Base-by-base conservation (phyloP, 2,888 invertebrate species). In the Entomobrya multifasciata region DNA sequence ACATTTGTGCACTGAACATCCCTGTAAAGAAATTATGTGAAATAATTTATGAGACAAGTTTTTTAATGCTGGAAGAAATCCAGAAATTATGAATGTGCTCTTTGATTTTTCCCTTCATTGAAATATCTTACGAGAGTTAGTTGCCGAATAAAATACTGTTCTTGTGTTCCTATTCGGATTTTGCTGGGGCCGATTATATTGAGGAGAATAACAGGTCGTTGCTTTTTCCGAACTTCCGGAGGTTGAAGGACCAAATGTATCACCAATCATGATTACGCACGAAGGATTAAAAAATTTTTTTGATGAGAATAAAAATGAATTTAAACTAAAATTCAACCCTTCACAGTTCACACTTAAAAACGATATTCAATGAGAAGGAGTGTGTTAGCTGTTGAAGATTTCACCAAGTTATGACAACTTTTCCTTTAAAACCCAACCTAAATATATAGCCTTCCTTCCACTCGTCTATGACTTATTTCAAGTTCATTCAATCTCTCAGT, bases 391-490 rank as follows among this genome's bases (percentile, higher is more conserved):
- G 44, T 20, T 60, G 8, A 17, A 79, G 85, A 72, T 79, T 79
- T 85, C 70, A 60, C 78, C 78, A 78, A 72, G 47, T 15, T 85
- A 13, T 85, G 78, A 72, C 55, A 79, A 85, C 78, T 78, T 85
- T 84, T 79, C n/a, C 70, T 85, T 60, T 60, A 20, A 27, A 25
- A 44, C 11, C 60, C 60, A 57, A 27, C 85, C 70, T 85, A 67
- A 84, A 85, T 85, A 85, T 85, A 85, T 85, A 85, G 85, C 78
- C 85, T 85, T 78, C n/a, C n/a, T n/a, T n/a, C n/a, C n/a, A n/a
- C n/a, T n/a, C n/a, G 62, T 8, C 78, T 78, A n/a, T 78, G 65
- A 78, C 85, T 78, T 67, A 44, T 85, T 79, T 85, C 85, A 85
- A 85, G 85, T 85, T 85, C 85, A 85, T 85, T 78, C 85, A 85